Percentiles rank a stretch among this genome's conserved stretches.
These are phyloP conservation scores for Spodoptera frugiperda DNA, from an alignment of 1,140 invertebrate genomes.

Conservation along the genomic window DNA sequence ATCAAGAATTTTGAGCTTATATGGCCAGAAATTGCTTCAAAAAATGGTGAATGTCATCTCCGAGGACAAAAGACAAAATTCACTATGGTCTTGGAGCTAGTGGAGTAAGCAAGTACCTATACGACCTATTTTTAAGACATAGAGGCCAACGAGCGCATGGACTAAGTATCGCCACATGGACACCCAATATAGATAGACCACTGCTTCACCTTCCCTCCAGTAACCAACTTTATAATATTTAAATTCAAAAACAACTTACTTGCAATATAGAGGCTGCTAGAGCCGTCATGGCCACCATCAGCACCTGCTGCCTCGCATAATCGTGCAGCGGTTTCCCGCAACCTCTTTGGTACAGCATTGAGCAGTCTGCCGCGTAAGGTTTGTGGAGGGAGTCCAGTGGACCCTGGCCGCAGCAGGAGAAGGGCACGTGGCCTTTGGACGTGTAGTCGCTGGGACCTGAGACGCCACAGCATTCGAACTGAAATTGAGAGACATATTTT, in stretches of 20 bases:
- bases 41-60: too few relatives aligned
- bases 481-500: conserved; percentile 52
- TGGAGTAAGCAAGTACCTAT: too few relatives aligned
- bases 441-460: conserved; percentile 85
- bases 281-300: conserved; percentile 82
- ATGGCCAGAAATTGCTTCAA: too few relatives aligned
- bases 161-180: too few relatives aligned
- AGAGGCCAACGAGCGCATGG: too few relatives aligned
- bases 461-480: conserved; percentile 89
- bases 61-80: too few relatives aligned
- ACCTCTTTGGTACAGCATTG: conserved; percentile 79
- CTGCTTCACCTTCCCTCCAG: too few relatives aligned
- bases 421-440: conserved; percentile 76
- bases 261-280: conserved; percentile 82
- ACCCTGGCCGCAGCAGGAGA: conserved; percentile 86
- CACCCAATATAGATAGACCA: too few relatives aligned
- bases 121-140: too few relatives aligned
- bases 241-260: conserved; percentile 63
- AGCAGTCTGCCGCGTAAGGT: conserved; percentile 71
- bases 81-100: too few relatives aligned
- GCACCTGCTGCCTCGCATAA: conserved; percentile 80
- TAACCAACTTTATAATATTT: too few relatives aligned
- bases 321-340: conserved; percentile 83
- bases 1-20: too few relatives aligned
- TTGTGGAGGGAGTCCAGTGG: conserved; percentile 68